Conservation (phyloP, 2,888 invertebrate genomes). For the Drosophila paranaensis region DNA sequence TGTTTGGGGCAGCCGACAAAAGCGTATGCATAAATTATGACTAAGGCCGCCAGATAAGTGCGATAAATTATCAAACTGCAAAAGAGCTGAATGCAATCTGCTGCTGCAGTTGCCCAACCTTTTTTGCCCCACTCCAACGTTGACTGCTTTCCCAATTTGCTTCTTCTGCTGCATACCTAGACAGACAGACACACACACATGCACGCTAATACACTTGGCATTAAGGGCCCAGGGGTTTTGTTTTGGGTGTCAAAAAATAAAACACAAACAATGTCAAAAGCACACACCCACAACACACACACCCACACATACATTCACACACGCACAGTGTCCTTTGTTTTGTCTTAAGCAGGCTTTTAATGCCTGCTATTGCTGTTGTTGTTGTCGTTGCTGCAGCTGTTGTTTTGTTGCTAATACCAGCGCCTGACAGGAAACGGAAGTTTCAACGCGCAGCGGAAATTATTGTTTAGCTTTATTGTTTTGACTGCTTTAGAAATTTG, state of each 20-base stretch:
- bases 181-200: neutral
- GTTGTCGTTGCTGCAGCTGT: slow-evolving; percentile 16
- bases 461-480: slow-evolving; percentile 77
- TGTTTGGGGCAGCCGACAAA: slow-evolving; percentile 50
- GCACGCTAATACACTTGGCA: slow-evolving; percentile 11
- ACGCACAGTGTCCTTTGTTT: slow-evolving; percentile 43
- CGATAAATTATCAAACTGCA: slow-evolving; percentile 75
- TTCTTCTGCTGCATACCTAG: neutral
- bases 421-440: slow-evolving; percentile 70
- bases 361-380: slow-evolving; percentile 10
- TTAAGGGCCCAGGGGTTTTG: slow-evolving; percentile 34
- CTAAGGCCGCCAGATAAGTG: slow-evolving; percentile 70
- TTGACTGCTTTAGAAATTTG: slow-evolving; percentile 75
- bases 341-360: slow-evolving; percentile 62
- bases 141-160: neutral
- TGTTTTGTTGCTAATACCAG: slow-evolving; percentile 48
- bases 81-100: slow-evolving; percentile 56
- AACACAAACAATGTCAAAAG: slow-evolving; percentile 35
- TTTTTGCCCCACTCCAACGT: neutral
- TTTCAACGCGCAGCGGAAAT: slow-evolving; percentile 75
- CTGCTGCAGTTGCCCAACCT: slow-evolving; percentile 51
- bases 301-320: slow-evolving; percentile 26
- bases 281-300: slow-evolving; percentile 29
- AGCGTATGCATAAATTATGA: slow-evolving; percentile 77
- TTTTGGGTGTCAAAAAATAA: slow-evolving; percentile 50